Percentiles rank a stretch among this genome's conserved stretches.
Evolutionary conservation across 2,797 vertebrate species (phyloP).

Genomic region (Rhynchonycteris naso): DNA sequence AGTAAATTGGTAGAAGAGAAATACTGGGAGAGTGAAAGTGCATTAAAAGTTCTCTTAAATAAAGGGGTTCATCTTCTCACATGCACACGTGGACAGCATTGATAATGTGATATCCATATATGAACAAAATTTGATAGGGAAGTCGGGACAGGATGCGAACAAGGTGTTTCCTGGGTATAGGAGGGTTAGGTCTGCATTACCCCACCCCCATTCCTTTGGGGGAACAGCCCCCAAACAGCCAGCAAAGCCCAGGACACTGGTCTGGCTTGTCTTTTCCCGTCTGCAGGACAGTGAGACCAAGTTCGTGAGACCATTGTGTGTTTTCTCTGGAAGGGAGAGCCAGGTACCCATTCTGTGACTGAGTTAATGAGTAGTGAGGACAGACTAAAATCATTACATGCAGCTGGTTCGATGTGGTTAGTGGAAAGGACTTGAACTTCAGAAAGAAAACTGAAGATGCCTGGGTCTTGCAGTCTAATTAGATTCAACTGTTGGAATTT

Average conservation of each 20-base stretch:
- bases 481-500: not conserved
- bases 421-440: not conserved
- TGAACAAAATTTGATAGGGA: not conserved
- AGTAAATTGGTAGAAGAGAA: not conserved
- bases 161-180: not conserved
- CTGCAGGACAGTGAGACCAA: not conserved
- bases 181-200: not conserved
- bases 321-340: not conserved
- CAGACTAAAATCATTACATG: not conserved
- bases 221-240: not conserved
- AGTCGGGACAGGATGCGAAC: not conserved
- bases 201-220: not conserved
- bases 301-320: not conserved
- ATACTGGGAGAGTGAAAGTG: not conserved
- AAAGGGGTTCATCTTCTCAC: not conserved
- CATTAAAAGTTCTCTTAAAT: not conserved
- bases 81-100: not conserved
- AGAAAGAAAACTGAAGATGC: not conserved
- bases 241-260: not conserved
- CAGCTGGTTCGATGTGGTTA: fast-evolving
- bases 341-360: not conserved
- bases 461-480: not conserved
- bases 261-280: not conserved
- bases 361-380: not conserved
- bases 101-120: not conserved